Base-by-base conservation (phyloP, 2,888 invertebrate species). In the Hypena proboscidalis region DNA sequence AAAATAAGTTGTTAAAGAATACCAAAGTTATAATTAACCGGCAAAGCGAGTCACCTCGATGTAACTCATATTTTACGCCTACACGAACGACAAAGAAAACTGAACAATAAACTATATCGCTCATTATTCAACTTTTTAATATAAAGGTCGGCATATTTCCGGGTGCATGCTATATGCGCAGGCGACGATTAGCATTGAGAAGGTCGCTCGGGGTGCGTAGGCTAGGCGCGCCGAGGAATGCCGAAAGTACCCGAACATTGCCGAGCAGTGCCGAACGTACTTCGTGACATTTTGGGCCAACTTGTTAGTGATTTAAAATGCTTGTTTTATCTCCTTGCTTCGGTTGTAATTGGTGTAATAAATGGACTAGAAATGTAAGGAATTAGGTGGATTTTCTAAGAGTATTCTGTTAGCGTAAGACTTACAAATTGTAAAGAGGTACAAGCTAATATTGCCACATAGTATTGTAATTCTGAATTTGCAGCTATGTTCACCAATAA, bases 131-230 rank as follows among this genome's bases (percentile, higher is more conserved):
- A 37, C 36, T 10, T 23, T 36, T 37, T 42, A 44, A 23, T 34
- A 44, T 59, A 62, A n/a, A 62, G 57, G 65, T 64, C 52, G 39
- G 25, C 8, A 42, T 45, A 42, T 64, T 62, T 62, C 65, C 62
- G 60, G 65, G 65, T 59, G 19, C 9, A 33, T 44, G 36, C 63
- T 59, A 59, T 67, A 29, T 64, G 71, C 61, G 66, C 66, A 31
- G 42, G 67, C 64, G 60, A 58, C 70, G 74, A 80, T 80, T 81
- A 83, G 81, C 85, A 85, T 85, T 85, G 85, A 85, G 85, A 85
- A 85, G 85, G 85, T 78, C 85, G 83, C 53, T 54, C 49, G 58
- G 67, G 63, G 70, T 68, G 77, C 74, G 78, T 75, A 71, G 74
- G 70, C 74, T 69, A 66, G 78, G 77, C 74, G 77, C 59, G 78